Evolutionary conservation across 2,797 vertebrate genomes (phyloP), one percentile per base, ranked within the genome.

Genomic region (Aldrovandia affinis): DNA sequence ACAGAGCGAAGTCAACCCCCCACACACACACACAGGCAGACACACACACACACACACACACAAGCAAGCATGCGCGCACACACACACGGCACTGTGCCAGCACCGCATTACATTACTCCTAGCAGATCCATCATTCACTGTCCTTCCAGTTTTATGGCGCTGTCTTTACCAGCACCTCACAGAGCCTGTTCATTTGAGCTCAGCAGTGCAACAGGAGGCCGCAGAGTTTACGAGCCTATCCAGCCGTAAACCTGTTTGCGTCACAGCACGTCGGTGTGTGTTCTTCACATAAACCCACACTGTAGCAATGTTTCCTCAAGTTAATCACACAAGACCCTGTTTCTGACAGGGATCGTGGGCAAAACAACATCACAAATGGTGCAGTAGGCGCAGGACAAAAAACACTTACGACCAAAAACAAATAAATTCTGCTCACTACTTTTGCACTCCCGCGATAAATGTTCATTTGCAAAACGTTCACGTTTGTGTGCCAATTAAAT

Each of bases 191-290:
- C 88, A 20, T 70, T 20, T 0, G 65, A 10, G 5, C 22, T 5
- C 70, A 44, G 70, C 70, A n/a, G 70, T 1, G 33, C 82, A 83
- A 84, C 61, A 83, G 52, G 78, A 83, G 85, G 82, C 81, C 83
- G 70, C 57, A 22, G 39, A 87, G 85, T 91, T 91, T 89, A 89
- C 89, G 83, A 84, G 86, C 79, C 54, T 63, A 82, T 78, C 83
- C 81, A n/a, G 30, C 77, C 65, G 80, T 93, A 89, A 92, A 90
- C 85, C 79, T 78, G 85, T 78, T 30, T 52, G 36, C 36, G 80
- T 25, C 20, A 14, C 70, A 2, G 65, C 65, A n/a, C n/a, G n/a
- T n/a, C 3, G 5, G 65, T 7, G 15, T 12, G 30, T 39, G 30
- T 30, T 70, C 33, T 6, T 25, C 20, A 44, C 7, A 75, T 33